phyloP scores from a whole-genome alignment of 2,113 vertebrate genomes.

The Mus spicilegus region DNA sequence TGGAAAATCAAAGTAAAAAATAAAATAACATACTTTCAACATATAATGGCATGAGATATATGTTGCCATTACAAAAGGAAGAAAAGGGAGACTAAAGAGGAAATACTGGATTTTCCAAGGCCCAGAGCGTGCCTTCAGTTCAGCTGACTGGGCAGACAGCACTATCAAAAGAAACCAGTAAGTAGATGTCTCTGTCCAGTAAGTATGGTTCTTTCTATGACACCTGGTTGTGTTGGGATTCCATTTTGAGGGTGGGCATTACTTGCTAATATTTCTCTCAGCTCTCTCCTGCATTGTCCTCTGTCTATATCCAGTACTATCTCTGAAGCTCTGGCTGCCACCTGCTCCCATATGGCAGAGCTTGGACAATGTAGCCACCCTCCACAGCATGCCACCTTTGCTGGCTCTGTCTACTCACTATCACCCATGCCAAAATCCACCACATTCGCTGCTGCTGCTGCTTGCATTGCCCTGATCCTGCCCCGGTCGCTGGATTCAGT shows the following conservation, averaged over 20 bases:
- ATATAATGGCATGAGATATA: too few relatives aligned
- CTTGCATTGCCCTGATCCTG: not conserved
- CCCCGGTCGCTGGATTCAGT: not conserved
- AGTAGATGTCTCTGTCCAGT: not conserved
- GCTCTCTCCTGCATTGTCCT: not conserved
- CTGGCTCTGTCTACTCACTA: not conserved
- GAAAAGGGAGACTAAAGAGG: too few relatives aligned
- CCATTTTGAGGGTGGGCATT: not conserved
- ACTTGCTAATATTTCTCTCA: not conserved
- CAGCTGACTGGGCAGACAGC: not conserved
- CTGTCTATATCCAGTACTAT: not conserved
- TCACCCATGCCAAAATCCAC: not conserved
- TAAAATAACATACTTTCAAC: too few relatives aligned
- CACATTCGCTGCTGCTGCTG: not conserved
- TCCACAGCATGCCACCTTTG: not conserved
- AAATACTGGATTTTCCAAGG: not conserved
- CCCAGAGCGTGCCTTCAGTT: not conserved
- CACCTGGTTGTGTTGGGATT: not conserved
- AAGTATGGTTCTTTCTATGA: not conserved
- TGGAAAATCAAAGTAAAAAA: too few relatives aligned
- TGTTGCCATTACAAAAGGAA: too few relatives aligned
- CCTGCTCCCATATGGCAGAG: not conserved
- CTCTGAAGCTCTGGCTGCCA: not conserved
- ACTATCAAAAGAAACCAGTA: not conserved
- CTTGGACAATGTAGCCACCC: not conserved